These are phyloP conservation scores for Gadopsis bispinosus DNA, from an alignment of 2,797 vertebrate species.

Conservation along the genomic window DNA sequence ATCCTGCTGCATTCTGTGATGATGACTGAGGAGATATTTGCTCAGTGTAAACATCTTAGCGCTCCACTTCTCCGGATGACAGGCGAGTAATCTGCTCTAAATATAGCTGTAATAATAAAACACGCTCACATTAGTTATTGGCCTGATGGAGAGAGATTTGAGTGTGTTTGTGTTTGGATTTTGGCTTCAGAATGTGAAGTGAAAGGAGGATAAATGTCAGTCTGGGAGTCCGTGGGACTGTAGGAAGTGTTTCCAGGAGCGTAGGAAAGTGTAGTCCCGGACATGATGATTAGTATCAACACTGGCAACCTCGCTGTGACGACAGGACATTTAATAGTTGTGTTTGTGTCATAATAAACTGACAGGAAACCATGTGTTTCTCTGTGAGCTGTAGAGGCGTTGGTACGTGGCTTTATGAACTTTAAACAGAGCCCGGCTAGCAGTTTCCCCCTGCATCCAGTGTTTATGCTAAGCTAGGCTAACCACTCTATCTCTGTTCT, in stretches of 20 bases:
- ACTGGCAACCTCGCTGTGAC: no score
- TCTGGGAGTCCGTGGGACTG: not conserved
- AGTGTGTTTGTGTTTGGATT: conserved; percentile 16
- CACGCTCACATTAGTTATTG: not conserved
- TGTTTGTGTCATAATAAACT: no score
- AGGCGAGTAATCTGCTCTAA: conserved; percentile 3
- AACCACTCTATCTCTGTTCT: no score
- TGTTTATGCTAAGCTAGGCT: no score
- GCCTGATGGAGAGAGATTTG: not conserved
- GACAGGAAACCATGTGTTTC: no score
- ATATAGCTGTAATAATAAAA: not conserved
- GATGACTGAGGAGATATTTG: conserved; percentile 12
- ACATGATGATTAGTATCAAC: no score
- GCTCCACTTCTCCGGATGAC: not conserved
- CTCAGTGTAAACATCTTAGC: conserved; percentile 25
- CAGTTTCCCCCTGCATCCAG: no score
- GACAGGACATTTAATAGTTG: no score
- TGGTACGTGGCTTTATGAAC: no score
- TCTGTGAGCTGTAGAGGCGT: no score
- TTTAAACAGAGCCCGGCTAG: no score
- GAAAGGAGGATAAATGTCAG: conserved; percentile 19
- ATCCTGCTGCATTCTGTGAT: not conserved
- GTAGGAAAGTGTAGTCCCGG: no score
- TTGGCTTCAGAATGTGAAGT: conserved; percentile 12
- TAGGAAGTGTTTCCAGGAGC: not conserved